Evolutionary conservation across 1,140 invertebrate species (phyloP).

Genomic region (Drusus annulatus): DNA sequence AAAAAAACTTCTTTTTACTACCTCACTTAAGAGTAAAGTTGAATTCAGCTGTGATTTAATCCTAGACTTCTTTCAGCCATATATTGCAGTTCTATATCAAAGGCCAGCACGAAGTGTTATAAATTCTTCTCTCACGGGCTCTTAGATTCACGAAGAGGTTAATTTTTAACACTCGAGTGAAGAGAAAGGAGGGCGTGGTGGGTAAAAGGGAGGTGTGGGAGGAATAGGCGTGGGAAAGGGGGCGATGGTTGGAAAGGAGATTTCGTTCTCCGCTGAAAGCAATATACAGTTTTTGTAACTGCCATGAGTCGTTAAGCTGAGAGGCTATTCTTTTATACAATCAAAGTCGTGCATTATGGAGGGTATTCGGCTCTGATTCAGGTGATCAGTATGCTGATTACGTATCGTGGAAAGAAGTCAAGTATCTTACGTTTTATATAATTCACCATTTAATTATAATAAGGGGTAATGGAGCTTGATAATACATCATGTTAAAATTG

Average conservation of each 20-base stretch:
- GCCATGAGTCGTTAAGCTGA: conserved; percentile 25
- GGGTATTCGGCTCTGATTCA: neutral
- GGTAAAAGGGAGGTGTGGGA: neutral
- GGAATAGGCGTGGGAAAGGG: neutral
- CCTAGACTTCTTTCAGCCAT: neutral
- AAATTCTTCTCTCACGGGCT: conserved; percentile 39
- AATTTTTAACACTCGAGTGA: conserved; percentile 49
- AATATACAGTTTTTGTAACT: conserved; percentile 35
- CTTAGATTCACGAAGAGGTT: conserved; percentile 30
- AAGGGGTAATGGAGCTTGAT: no score
- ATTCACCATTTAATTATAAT: no score
- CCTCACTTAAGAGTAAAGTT: no score
- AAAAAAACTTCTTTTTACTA: no score
- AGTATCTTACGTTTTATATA: no score
- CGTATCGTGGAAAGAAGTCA: no score
- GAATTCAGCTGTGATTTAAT: neutral
- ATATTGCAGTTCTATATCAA: conserved; percentile 16
- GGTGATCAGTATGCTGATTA: no score
- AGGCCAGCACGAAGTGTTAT: conserved; percentile 35
- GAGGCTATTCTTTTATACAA: conserved; percentile 10
- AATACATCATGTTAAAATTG: no score
- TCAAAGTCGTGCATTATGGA: neutral
- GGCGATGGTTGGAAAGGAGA: neutral
- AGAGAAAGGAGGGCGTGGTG: conserved; percentile 25
- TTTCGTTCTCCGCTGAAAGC: conserved; percentile 18